Percentiles rank a stretch among this genome's conserved stretches.
phyloP scores from a whole-genome alignment of 2,888 invertebrate genomes.

The Melitaea athalia region DNA sequence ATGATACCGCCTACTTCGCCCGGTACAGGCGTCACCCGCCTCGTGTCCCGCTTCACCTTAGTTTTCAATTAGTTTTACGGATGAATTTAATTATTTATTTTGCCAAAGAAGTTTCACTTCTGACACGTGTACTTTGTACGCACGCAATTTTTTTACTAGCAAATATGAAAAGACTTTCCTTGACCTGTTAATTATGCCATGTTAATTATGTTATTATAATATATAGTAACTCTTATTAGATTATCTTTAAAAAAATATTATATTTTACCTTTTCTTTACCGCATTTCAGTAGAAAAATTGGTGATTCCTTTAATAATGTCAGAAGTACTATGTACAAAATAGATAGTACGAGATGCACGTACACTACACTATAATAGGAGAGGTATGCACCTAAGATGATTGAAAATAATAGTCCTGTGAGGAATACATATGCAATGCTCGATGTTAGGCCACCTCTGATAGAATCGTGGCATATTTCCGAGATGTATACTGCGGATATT shows the following conservation, averaged over 20 bases:
- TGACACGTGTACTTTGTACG: too few species aligned
- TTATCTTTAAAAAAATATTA: background rate
- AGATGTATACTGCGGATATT: slow-evolving; percentile 65
- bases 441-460: slow-evolving; percentile 68
- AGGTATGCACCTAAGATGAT: slow-evolving; percentile 62
- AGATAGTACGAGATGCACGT: slow-evolving; percentile 41
- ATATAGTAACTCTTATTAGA: too few species aligned
- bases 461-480: slow-evolving; percentile 67
- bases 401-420: slow-evolving; percentile 62
- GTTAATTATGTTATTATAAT: too few species aligned
- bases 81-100: too few species aligned
- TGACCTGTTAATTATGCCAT: too few species aligned
- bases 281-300: slow-evolving; percentile 59
- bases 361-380: slow-evolving; percentile 53
- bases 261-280: slow-evolving; percentile 58
- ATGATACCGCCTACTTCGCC: too few species aligned
- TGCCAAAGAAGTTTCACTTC: too few species aligned
- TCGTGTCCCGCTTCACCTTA: too few species aligned
- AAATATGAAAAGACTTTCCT: too few species aligned
- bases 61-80: too few species aligned
- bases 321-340: slow-evolving; percentile 57
- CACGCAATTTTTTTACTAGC: too few species aligned
- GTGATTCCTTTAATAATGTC: slow-evolving; percentile 60
- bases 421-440: slow-evolving; percentile 57
- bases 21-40: too few species aligned